Evolutionary conservation across 2,113 vertebrate genomes (phyloP), one percentile per base, ranked within the genome.

Genomic region (Microtus oregoni): DNA sequence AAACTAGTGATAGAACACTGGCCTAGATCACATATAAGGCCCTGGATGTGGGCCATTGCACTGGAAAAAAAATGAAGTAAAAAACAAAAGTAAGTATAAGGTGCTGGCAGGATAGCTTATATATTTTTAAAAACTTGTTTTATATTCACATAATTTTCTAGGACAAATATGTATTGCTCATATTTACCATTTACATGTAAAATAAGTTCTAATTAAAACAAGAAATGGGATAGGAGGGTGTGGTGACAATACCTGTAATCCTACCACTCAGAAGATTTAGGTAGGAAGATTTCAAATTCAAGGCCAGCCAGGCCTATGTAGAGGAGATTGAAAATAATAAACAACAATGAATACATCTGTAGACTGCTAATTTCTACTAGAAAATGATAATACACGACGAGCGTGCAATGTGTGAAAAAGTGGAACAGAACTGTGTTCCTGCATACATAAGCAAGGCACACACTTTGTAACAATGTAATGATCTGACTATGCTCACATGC

Each of bases 191-290:
- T 96, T 96, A 9, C 26, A 93, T 7, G 38, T 3, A 90, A 97
- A 97, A 82, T 86, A 87, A 70, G 79, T 50, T 87, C 32, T 94
- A 96, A 78, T 92, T 78, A 86, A 95, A 95, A 94, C 3, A 95
- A 87, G 28, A 81, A 81, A 28, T 61, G 38, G 7, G 6, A 75
- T n/a, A 35, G 58, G 41, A 63, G 30, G 28, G 61, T 47, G 19
- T 47, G 55, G 52, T 44, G 38, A 58, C 55, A 61, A 61, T 41
- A 44, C 22, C 38, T 11, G 4, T 50, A 78, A 77, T 17, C 32
- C 41, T 9, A 65, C 20, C 32, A 65, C 20, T 90, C 3, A 24
- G 19, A 11, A 76, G 19, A 44, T 44, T 35, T 7, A 50, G 44
- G 30, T 6, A 79, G 61, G 22, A 52, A 15, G 8, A 79, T 52